phyloP scores from a whole-genome alignment of 2,797 vertebrate species.

The Chiloscyllium punctatum region DNA sequence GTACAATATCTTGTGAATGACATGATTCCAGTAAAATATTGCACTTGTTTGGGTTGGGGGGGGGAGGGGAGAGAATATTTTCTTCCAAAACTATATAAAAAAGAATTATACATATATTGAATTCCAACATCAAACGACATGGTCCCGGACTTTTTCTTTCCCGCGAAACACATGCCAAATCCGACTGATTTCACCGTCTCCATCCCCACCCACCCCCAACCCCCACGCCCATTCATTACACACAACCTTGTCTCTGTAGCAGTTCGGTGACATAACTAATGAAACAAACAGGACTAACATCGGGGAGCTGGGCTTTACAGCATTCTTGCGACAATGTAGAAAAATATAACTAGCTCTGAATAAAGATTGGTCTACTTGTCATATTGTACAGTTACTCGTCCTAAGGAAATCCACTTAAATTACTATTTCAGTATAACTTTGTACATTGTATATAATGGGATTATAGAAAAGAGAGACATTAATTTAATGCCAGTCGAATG shows the following conservation, averaged over 20 bases:
- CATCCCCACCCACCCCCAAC: too few relatives aligned
- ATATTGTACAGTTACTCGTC: constrained; percentile 28
- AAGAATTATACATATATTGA: not conserved
- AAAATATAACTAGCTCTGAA: constrained; percentile 37
- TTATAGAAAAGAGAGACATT: constrained; percentile 21
- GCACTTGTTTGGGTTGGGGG: constrained; percentile 15
- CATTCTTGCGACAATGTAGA: constrained; percentile 27
- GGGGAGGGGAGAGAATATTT: not conserved
- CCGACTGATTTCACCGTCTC: not conserved
- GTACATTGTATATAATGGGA: not conserved
- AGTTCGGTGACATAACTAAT: not conserved
- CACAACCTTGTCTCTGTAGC: not conserved
- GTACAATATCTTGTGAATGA: constrained; percentile 16
- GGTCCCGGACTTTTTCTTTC: not conserved
- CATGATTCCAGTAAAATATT: constrained; percentile 22
- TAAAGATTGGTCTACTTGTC: constrained; percentile 23
- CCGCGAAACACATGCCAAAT: not conserved
- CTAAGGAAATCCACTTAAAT: constrained; percentile 34
- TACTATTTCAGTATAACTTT: constrained; percentile 19
- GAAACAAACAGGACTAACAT: not conserved
- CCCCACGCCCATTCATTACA: not conserved
- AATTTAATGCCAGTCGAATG: constrained; percentile 83
- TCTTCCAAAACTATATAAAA: not conserved
- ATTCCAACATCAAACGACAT: constrained; percentile 12
- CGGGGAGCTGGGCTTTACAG: constrained; percentile 13